Base-by-base conservation (phyloP, 2,888 invertebrate genomes). In the Pteria penguin region DNA sequence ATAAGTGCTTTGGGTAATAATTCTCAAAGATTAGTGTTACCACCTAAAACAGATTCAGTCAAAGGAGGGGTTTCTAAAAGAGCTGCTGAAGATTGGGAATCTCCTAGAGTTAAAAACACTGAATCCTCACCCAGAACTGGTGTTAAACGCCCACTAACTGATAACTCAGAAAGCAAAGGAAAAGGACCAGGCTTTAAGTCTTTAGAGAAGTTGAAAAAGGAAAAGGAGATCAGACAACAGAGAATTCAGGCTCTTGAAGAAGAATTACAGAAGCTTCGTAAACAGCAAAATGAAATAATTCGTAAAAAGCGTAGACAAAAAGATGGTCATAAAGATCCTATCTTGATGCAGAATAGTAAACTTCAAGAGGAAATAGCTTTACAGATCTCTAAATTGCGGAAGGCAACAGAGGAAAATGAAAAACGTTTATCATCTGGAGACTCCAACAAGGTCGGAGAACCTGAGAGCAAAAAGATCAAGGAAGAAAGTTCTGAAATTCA, bases 291-390 rank as follows among this genome's bases (percentile, higher is more conserved):
- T 75, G 90, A 90, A 75, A 72, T 90, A 73, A 85, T 88, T 79
- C 84, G 89, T 52, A 87, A 86, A 66, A 84, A 84, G 57, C 85
- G 84, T 52, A 78, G 82, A 1, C 83, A 86, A 65, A 89, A 85
- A 73, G 89, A 88, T 80, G 88, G 88, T 4, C 89, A 88, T 78
- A 89, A 86, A 69, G 90, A 91, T 77, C 90, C 90, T 1, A 81
- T 90, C 22, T 75, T 91, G 4, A 57, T 83, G 26, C 88, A 90
- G 67, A 91, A 90, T 70, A 87, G 80, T 62, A 87, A 88, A 73
- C 83, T 91, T 22, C 88, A 89, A 72, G 88, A 87, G 33, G 90
- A 89, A 70, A 89, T 91, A 24, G 81, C 81, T 18, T 74, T 78
- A 61, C 90, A 91, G 76, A 84, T 91, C 18, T 66, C 70, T 14